Evolutionary conservation across 2,888 invertebrate species (phyloP).

Genomic region (Cremastinae sp.): DNA sequence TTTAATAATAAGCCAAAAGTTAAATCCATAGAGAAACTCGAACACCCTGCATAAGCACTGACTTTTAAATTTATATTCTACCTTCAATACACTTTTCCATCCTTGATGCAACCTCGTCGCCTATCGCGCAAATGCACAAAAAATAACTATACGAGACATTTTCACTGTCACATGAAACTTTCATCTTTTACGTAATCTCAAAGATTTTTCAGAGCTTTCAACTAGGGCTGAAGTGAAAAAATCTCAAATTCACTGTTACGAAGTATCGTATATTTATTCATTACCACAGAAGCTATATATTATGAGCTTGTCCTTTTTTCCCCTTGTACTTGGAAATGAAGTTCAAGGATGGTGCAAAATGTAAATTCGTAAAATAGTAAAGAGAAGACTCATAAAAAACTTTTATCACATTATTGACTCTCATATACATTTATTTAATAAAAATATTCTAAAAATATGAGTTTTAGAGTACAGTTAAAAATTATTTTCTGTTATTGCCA

Average conservation of each 20-base stretch:
- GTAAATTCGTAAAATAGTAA: constrained; percentile 17
- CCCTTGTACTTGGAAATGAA: constrained; percentile 27
- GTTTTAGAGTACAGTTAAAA: no score
- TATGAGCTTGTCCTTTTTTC: constrained; percentile 16
- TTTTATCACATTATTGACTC: no score
- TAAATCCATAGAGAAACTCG: constrained; percentile 14
- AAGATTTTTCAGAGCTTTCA: constrained; percentile 50
- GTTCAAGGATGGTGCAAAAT: constrained; percentile 7
- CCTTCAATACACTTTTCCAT: constrained; percentile 25
- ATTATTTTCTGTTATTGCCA: no score
- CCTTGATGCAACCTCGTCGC: constrained; percentile 33
- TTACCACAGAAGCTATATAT: constrained; percentile 1
- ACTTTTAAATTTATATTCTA: constrained; percentile 56
- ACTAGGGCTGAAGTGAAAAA: constrained; percentile 5
- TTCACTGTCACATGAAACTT: constrained; percentile 73
- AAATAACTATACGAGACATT: constrained; percentile 11
- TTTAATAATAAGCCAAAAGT: not conserved
- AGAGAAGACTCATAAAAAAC: not conserved
- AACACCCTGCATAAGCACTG: constrained; percentile 26
- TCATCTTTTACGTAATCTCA: constrained; percentile 72
- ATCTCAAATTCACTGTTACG: not conserved
- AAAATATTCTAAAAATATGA: no score
- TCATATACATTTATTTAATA: no score
- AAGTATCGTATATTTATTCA: constrained; percentile 14
- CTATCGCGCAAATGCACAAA: constrained; percentile 25